Base-by-base conservation (phyloP, 2,797 vertebrate species). In the Ispidina lecontei region DNA sequence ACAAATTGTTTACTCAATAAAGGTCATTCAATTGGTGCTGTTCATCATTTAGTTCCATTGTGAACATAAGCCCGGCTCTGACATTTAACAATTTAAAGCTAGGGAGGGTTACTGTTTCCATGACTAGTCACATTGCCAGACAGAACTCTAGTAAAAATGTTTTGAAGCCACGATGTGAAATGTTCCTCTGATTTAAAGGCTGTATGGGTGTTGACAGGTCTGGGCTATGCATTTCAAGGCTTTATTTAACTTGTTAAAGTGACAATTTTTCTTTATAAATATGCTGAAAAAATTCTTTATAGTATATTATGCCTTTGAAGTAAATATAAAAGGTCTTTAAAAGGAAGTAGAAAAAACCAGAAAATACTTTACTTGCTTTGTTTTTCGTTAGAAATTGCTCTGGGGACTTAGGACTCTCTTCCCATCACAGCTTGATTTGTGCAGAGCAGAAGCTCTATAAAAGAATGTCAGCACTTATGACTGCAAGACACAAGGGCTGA, bases 201-300 rank as follows among this genome's bases (percentile, higher is more conserved):
- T 55, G 9, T 51, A 18, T 47, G 28, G 21, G 56, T 89, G 93
- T 91, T 94, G 92, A 93, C 77, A 92, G 33, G 67, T 87, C 68
- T 75, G 70, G 95, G 51, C 47, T 52, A 72, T 33, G 43, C n/a
- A 73, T 93, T 94, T 84, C 29, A 43, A 81, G 81, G 44, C 46
- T 95, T 95, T 97, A 87, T 94, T 96, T 96, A 87, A 44, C 49
- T 83, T 87, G 22, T 73, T 94, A 81, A 96, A 95, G 55, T 51
- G 64, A 71, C 29, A 81, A 94, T 91, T 88, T 81, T 10, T 87
- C 69, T 69, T 87, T 84, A 92, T 69, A 96, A 95, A 81, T 79
- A 94, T 6, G 10, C 19, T n/a, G 25, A 76, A 84, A 89, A 91
- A 31, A 26, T 54, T 13, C 33, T 68, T 86, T 84, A 39, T 69